Conservation (phyloP, 1,140 invertebrate species). For the Diorhabda elongata region DNA sequence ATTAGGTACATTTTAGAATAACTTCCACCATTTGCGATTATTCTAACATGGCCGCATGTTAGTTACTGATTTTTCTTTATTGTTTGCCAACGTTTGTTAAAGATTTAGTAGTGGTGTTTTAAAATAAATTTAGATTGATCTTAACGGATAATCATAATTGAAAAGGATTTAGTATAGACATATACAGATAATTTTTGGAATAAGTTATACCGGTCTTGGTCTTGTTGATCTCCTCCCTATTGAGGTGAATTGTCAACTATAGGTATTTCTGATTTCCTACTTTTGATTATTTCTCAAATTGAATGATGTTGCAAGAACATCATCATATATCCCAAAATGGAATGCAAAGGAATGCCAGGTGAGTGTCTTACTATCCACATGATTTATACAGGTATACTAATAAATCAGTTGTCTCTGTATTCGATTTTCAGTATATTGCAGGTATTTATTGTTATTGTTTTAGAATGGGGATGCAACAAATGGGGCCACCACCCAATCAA, state of each 20-base stretch:
- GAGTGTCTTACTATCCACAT: slow-evolving; percentile 8
- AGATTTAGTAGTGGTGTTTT: slow-evolving; percentile 49
- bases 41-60: slow-evolving; percentile 49
- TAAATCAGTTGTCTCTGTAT: not conserved
- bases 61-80: slow-evolving; percentile 48
- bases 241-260: slow-evolving; percentile 18
- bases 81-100: slow-evolving; percentile 49
- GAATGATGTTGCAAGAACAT: slow-evolving; percentile 44
- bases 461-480: slow-evolving; percentile 44
- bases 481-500: slow-evolving; percentile 42
- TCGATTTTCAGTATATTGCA: not conserved
- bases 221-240: slow-evolving; percentile 23
- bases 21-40: slow-evolving; percentile 28
- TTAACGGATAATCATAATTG: not conserved
- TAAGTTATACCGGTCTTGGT: slow-evolving; percentile 16
- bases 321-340: slow-evolving; percentile 43
- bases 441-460: slow-evolving; percentile 7
- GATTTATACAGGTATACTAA: not conserved
- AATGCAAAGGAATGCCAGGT: slow-evolving; percentile 46
- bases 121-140: slow-evolving; percentile 22
- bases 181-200: slow-evolving; percentile 8
- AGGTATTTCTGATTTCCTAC: slow-evolving; percentile 11
- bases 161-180: not conserved
- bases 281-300: slow-evolving; percentile 20
- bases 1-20: not conserved